Conservation (phyloP, 2,797 vertebrate genomes). For the Pangasius larnaudii region DNA sequence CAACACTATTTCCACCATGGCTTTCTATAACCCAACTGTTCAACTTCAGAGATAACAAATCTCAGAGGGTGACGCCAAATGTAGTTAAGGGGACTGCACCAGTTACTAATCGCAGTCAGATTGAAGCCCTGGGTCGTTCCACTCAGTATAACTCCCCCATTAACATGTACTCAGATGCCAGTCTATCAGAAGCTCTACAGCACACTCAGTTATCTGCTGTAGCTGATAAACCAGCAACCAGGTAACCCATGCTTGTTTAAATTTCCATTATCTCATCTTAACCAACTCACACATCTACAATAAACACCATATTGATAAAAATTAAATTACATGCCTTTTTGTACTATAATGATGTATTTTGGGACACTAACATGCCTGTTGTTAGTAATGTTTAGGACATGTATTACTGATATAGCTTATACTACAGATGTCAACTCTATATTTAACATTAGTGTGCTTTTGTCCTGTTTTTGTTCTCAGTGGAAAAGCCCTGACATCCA, state of each 20-base stretch:
- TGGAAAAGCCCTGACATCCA: conserved; percentile 69
- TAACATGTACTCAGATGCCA: conserved; percentile 59
- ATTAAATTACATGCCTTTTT: not conserved
- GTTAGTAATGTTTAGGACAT: not conserved
- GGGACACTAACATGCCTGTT: not conserved
- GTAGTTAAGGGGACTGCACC: conserved; percentile 75
- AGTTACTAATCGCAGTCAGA: conserved; percentile 38
- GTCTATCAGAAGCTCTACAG: conserved; percentile 52
- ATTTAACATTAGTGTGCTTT: not conserved
- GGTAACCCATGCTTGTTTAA: conserved; percentile 54
- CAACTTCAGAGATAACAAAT: conserved; percentile 73
- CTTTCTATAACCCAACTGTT: conserved; percentile 45
- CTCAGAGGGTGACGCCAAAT: conserved; percentile 66
- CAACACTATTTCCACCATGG: conserved; percentile 38
- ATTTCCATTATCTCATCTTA: not conserved
- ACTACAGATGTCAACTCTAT: not conserved
- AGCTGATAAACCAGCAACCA: conserved; percentile 47
- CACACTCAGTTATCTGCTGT: conserved; percentile 59
- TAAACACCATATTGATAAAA: conserved; percentile 7
- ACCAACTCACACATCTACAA: conserved; percentile 16
- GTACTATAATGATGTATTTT: not conserved
- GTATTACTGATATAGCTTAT: not conserved
- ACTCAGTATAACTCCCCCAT: conserved; percentile 62
- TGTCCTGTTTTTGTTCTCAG: conserved; percentile 37
- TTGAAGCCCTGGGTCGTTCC: conserved; percentile 39